Base-by-base conservation (phyloP, 2,888 invertebrate genomes). In the Ethmia dodecea region DNA sequence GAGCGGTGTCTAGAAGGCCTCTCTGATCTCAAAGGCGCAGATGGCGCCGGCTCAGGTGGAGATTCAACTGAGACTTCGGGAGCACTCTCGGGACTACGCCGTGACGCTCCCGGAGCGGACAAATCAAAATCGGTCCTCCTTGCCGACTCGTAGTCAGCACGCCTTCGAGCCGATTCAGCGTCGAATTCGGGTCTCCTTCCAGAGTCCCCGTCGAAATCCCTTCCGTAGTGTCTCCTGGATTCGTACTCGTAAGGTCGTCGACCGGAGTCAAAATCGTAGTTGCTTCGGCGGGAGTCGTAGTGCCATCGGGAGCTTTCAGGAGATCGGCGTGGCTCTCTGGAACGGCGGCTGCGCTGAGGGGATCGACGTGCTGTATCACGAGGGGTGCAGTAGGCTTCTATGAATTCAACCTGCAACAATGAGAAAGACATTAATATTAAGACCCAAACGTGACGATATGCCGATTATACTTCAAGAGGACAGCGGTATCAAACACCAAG, bases 361-460 rank as follows among this genome's bases (percentile, higher is more conserved):
- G 86, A 83, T 28, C 83, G 74, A 16, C 78, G 74, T 9, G 86
- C 78, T 56, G 91, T 91, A 66, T 93, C 92, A 45, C 90, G 87
- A 10, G 93, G 92, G 57, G 92, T 92, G 60, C 92, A 91, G 68
- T 93, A 93, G 38, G 90, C 90, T 70, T 93, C 92, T 70, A 92
- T 81, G 51, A 93, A 89, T 73, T 92, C 91, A 52, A 93, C 89
- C 90, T 92, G 75, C 1, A 88, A 88, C 76, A 79, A 80, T 28
- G 12, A 40, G 6, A 3, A 29, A 11, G n/a, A 10, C 29, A 16
- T 13, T 28, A 8, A 13, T 18, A 13, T 18, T 29, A 16, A n/a
- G 5, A 16, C 15, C 16, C n/a, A 22, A 22, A 22, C n/a, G 22
- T n/a, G 3, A 22, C 22, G n/a, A n/a, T n/a, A n/a, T n/a, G n/a